Evolutionary conservation across 2,113 vertebrate genomes (phyloP), one percentile per base, ranked within the genome.

Genomic region (Tauraco erythrolophus): DNA sequence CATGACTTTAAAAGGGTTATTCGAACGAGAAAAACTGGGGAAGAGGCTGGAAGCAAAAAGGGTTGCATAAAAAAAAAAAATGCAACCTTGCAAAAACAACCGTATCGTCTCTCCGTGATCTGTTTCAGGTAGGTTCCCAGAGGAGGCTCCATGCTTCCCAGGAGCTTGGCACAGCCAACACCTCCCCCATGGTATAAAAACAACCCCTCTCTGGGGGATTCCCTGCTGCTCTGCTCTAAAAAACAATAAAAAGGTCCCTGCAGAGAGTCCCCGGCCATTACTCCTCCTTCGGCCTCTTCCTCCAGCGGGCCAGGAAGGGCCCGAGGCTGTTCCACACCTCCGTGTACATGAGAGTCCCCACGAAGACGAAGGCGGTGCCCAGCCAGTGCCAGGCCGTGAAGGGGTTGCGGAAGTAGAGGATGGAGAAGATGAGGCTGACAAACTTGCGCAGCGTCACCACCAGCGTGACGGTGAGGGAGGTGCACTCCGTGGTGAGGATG

Each of bases 301-400:
- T 88, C 10, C 91, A 79, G 69, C 93, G 88, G 16, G 89, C 95
- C 57, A 98, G 88, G 19, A 97, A 72, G 2, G 94, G 56, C 39
- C 75, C 80, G 2, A 99, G 35, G 92, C 89, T 98, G 95, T 98
- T 98, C 99, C 98, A 99, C 77, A 99, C 98, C 96, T 99, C 99
- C 0, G 99, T 99, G 98, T 99, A 99, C 95, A 99, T 95, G 43
- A 99, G 98, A 1, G 99, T 99, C 54, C 99, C 99, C 41, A 98
- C 25, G 43, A 99, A 99, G 41, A 99, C 99, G 6, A 99, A 98
- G 6, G 92, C 14, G 0, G 99, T 99, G 82, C 99, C 99, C 81
- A 99, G 61, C 99, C 99, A 99, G 98, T 99, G 99, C 99, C 99
- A 99, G 58, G n/a, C 18, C 0, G 99, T 99, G 98, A 99, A 99